These are phyloP conservation scores for Corythornis vintsioides DNA, from an alignment of 2,113 vertebrate species.

Conservation along the genomic window DNA sequence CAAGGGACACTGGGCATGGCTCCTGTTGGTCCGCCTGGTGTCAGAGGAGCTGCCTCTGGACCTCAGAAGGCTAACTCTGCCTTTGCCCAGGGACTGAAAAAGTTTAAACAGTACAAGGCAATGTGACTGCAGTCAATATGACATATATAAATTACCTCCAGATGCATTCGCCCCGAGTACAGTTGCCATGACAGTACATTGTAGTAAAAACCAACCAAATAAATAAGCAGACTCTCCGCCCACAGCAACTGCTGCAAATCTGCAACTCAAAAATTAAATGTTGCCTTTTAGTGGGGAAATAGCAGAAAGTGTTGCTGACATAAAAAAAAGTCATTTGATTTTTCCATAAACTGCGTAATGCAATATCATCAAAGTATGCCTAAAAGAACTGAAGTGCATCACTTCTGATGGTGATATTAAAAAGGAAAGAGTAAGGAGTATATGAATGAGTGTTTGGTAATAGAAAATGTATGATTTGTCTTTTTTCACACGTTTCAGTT, in stretches of 20 bases:
- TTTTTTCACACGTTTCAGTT: conserved; percentile 4
- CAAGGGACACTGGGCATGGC: neutral
- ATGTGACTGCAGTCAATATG: neutral
- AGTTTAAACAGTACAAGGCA: neutral
- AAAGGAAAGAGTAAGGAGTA: neutral
- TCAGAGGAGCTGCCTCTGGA: neutral
- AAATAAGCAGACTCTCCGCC: conserved; percentile 48
- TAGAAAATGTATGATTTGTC: neutral
- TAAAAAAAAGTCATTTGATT: conserved; percentile 31
- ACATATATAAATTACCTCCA: conserved; percentile 20
- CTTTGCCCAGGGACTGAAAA: neutral
- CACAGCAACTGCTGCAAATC: conserved; percentile 53
- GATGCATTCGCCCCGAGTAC: neutral
- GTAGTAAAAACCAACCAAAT: conserved; percentile 47
- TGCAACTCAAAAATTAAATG: conserved; percentile 44
- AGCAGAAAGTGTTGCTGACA: conserved; percentile 1
- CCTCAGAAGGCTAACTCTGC: neutral
- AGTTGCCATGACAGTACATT: conserved; percentile 61
- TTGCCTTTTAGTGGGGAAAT: conserved; percentile 31
- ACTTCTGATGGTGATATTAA: conserved; percentile 11
- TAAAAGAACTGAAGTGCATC: conserved; percentile 17
- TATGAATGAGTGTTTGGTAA: conserved; percentile 4
- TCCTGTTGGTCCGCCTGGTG: neutral
- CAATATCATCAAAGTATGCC: conserved; percentile 19
- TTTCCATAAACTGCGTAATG: conserved; percentile 26